Base-by-base conservation (phyloP, 1,140 invertebrate species). In the Anagrus nilaparvatae region DNA sequence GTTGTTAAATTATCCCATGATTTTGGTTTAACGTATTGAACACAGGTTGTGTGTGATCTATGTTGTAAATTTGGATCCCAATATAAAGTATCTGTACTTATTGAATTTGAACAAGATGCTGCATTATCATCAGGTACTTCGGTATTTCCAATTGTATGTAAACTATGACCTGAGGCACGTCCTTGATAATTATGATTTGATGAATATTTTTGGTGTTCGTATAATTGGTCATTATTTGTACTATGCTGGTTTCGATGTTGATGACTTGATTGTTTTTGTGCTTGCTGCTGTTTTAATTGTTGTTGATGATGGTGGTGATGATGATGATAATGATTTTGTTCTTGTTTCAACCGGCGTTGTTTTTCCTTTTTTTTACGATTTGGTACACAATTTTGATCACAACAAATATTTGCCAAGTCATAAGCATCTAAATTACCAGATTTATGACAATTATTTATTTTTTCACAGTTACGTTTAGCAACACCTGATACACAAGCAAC, bases 1-100 rank as follows among this genome's bases (percentile, higher is more conserved):
- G 82, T 86, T 0, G 82, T 80, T 16, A 90, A 64, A 67, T 88
- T 88, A 53, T 88, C 85, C 84, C 86, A 88, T 0, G 84, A 88
- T 55, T 88, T 87, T 4, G 85, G 85, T 54, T 89, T 86, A 1
- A 74, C 76, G 47, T 79, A 77, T 40, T 77, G 72, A 14, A 77
- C 60, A 49, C 70, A 68, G 40, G 60, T 53, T 5, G 72, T 70
- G n/a, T n/a, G n/a, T 42, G 71, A 68, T 50, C 71, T 60, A 45
- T 70, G 69, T 21, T 75, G 72, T 25, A 71, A 55, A 31, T 66
- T 72, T 13, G 74, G 74, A 50, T 87, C 83, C 82, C 84, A 87
- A 50, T 85, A 87, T 0, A 88, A 65, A 3, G 84, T 87, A 48
- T 88, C 85, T 2, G 82, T 87, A 53, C 84, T 87, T 1, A 87